Percentiles rank a stretch among this genome's conserved stretches.
Conservation (phyloP, 2,797 vertebrate species). For the Protosalanx chinensis region DNA sequence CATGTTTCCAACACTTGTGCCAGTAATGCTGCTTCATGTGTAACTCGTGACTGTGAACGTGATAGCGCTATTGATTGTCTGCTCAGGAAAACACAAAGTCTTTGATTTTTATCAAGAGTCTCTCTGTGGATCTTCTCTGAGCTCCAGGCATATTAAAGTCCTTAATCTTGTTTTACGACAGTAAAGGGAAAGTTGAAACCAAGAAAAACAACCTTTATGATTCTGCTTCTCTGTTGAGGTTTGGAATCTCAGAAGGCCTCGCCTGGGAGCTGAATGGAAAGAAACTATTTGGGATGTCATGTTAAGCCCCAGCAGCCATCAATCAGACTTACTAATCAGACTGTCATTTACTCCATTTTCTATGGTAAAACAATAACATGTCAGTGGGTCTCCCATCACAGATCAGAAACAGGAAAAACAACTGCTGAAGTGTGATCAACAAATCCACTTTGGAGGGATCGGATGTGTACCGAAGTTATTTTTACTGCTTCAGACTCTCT, state of each 20-base stretch:
- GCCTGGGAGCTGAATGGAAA: neutral
- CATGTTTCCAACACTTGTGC: slow-evolving; percentile 44
- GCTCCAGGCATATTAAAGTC: slow-evolving; percentile 42
- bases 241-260: slow-evolving; percentile 7
- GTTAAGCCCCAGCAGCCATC: neutral
- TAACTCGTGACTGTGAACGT: neutral
- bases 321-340: neutral
- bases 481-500: no score
- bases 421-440: neutral
- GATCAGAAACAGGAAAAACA: neutral
- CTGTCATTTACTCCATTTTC: neutral
- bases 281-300: neutral
- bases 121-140: slow-evolving; percentile 31
- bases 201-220: slow-evolving; percentile 24
- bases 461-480: neutral
- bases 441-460: neutral
- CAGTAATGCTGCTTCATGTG: slow-evolving; percentile 55
- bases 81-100: slow-evolving; percentile 38
- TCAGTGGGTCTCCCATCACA: neutral
- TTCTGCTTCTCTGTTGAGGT: slow-evolving; percentile 31
- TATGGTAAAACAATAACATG: no score
- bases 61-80: slow-evolving; percentile 57
- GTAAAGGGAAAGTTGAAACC: slow-evolving; percentile 55
- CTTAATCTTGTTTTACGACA: slow-evolving; percentile 48
- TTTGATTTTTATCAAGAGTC: slow-evolving; percentile 48